A percentile compares a stretch with the other conserved stretches of the same genome.
Conservation (phyloP, 2,113 vertebrate genomes). For the Nibea coibor region DNA sequence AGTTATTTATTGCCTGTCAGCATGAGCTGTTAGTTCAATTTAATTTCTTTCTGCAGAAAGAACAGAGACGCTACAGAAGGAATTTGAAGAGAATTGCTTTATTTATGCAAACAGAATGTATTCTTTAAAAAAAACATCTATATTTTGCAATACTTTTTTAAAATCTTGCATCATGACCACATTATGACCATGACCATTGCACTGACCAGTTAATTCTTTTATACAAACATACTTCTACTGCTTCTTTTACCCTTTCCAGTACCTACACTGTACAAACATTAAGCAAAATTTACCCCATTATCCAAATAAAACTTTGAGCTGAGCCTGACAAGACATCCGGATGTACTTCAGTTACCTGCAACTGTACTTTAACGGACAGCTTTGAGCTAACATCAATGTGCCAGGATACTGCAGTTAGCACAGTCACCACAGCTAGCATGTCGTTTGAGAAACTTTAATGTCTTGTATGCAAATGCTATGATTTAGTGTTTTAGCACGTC, state of each 20-base stretch:
- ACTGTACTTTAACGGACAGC: no score
- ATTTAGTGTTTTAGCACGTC: not conserved
- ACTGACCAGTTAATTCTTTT: slow-evolving; percentile 9
- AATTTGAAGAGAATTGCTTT: slow-evolving; percentile 48
- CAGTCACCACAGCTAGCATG: no score
- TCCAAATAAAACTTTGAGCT: no score
- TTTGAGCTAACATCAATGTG: not conserved
- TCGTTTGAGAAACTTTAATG: not conserved
- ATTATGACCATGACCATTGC: no score
- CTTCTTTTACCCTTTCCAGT: not conserved
- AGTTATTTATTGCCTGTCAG: slow-evolving; percentile 94
- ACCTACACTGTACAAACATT: not conserved
- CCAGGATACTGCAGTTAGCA: not conserved
- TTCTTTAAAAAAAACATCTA: slow-evolving; percentile 15
- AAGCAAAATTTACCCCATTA: not conserved
- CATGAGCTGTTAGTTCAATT: slow-evolving; percentile 89
- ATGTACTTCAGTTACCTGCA: not conserved
- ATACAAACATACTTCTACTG: not conserved
- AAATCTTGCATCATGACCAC: no score
- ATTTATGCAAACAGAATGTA: slow-evolving; percentile 58
- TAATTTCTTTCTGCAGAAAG: slow-evolving; percentile 82
- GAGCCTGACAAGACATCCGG: no score
- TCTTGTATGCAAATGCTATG: not conserved
- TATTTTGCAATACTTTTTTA: slow-evolving; percentile 4
- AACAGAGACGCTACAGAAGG: slow-evolving; percentile 35